A percentile compares a stretch with the other conserved stretches of the same genome.
Conservation (phyloP, 2,113 vertebrate species). For the Porphyrio hochstetteri region DNA sequence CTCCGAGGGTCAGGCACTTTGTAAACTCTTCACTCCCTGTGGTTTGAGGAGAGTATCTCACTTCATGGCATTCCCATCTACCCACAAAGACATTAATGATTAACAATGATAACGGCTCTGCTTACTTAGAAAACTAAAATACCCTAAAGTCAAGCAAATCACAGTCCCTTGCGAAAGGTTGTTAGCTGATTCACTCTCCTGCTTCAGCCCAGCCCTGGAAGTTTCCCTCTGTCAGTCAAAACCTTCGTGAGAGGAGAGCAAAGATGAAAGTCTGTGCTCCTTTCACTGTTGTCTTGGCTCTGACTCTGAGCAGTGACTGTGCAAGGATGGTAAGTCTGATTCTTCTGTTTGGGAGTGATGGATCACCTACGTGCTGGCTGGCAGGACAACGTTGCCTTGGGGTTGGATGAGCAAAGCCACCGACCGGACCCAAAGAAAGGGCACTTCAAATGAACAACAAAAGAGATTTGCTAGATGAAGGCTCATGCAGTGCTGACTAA, state of each 20-base stretch:
- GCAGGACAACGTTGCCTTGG: background rate
- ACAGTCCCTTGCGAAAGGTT: background rate
- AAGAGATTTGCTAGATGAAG: background rate
- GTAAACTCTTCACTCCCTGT: background rate
- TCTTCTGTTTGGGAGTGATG: background rate
- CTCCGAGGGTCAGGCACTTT: background rate
- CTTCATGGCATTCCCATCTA: background rate
- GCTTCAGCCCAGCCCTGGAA: background rate
- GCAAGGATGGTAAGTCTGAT: conserved; percentile 50
- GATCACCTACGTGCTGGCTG: background rate
- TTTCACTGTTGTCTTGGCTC: conserved; percentile 43
- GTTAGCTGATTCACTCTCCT: background rate
- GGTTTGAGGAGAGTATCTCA: background rate
- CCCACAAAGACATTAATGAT: conserved; percentile 59
- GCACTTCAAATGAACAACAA: background rate
- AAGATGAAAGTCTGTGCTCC: conserved; percentile 49
- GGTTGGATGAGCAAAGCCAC: background rate
- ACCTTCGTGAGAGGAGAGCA: background rate
- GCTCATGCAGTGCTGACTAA: background rate
- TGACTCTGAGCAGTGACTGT: conserved; percentile 40
- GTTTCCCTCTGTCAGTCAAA: background rate
- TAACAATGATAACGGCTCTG: conserved; percentile 30
- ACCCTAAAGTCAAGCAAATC: conserved; percentile 36
- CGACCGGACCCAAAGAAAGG: background rate
- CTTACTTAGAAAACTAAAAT: conserved; percentile 52